Base-by-base conservation (phyloP, 2,888 invertebrate species). In the Cremastinae sp. region DNA sequence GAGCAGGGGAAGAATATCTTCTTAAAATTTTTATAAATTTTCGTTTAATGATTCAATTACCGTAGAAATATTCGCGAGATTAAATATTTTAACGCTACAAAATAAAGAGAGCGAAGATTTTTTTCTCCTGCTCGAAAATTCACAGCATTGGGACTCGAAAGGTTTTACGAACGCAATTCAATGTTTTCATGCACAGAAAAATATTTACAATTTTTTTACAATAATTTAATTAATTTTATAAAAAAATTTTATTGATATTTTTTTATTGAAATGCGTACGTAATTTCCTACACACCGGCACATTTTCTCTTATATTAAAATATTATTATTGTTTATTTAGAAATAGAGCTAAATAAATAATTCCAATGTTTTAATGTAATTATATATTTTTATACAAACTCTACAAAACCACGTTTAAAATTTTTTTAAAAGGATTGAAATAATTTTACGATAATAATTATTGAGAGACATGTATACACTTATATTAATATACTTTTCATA, bases 361-460 rank as follows among this genome's bases (percentile, higher is more conserved):
- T 58, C 14, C 58, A 58, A 58, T 58, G 35, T 43, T 59, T 12
- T 51, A 59, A 18, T 41, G 45, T 69, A 64, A 58, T 74, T 35
- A 14, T 64, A 56, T 74, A 43, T 53, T 58, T 69, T 69, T 74
- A 58, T 28, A 74, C 69, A 69, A 49, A 28, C 59, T 65, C 64
- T 75, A 64, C 59, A 65, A 70, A 53, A 75, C 69, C 28, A 28
- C 59, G 70, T 65, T 70, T 37, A 75, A 74, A 28, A 28, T 28
- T 28, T 58, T 64, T 70, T 53, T 74, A 69, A 68, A 70, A 69
- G 14, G 37, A 64, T 76, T 53, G 18, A 76, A 18, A 69, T 73
- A 72, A 69, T 76, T 59, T 62, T 68, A 53, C 18, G 43, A 72
- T 68, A 41, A 68, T 53, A 68, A 62, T 72, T 28, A 37, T 51